These are phyloP conservation scores for Hippocampus comes DNA, from an alignment of 2,113 vertebrate species.

Conservation along the genomic window DNA sequence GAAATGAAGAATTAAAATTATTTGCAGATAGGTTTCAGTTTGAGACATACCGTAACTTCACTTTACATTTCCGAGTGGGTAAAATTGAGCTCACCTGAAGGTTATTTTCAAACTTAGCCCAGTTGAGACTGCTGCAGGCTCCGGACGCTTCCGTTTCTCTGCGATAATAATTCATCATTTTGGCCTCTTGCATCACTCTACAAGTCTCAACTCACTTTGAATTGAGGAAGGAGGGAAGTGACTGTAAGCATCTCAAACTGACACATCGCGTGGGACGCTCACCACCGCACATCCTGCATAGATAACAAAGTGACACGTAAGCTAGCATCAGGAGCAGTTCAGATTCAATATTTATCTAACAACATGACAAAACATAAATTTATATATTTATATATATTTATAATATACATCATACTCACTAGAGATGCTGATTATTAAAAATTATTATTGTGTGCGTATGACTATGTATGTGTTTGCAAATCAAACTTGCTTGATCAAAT, in stretches of 20 bases:
- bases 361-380: background rate
- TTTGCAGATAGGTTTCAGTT: conserved; percentile 43
- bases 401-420: background rate
- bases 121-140: background rate
- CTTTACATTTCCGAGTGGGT: conserved; percentile 51
- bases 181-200: background rate
- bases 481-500: too few species aligned
- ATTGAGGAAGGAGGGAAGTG: conserved; percentile 36
- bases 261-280: background rate
- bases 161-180: background rate
- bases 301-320: background rate
- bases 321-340: background rate
- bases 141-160: background rate
- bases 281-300: background rate
- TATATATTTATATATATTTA: too few species aligned
- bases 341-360: background rate
- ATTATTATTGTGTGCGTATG: background rate
- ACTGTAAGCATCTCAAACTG: conserved; percentile 34
- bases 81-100: background rate
- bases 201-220: background rate
- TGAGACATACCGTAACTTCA: background rate
- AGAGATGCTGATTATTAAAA: background rate
- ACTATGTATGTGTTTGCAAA: too few species aligned
- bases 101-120: conserved; percentile 8
- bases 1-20: conserved; percentile 44